phyloP scores from a whole-genome alignment of 2,113 vertebrate genomes.

The Perca schrenkii region DNA sequence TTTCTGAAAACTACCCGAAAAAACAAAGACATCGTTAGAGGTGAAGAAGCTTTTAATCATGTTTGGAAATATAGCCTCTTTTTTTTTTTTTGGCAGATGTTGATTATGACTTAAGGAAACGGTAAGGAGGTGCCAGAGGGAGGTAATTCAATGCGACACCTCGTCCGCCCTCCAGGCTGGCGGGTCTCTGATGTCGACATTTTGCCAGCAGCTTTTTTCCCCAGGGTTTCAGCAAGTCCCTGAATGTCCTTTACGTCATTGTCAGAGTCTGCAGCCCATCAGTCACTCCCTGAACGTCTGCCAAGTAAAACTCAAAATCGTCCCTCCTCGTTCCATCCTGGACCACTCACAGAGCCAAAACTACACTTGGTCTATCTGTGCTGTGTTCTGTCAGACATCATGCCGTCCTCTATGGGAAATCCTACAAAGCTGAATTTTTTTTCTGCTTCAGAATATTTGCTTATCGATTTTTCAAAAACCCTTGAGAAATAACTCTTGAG shows the following conservation, averaged over 20 bases:
- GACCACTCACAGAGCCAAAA: conserved; percentile 35
- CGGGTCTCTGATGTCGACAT: conserved; percentile 38
- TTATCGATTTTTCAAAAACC: conserved; percentile 45
- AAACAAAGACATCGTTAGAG: background rate
- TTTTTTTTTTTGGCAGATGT: conserved; percentile 43
- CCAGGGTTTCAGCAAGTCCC: conserved; percentile 35
- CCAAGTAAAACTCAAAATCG: conserved; percentile 56
- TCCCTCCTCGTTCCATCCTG: conserved; percentile 44
- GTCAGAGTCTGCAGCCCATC: conserved; percentile 59
- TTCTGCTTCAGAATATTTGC: conserved; percentile 1
- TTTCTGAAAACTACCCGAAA: background rate
- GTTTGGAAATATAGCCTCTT: conserved; percentile 35
- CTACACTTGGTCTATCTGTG: conserved; percentile 11
- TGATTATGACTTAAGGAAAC: conserved; percentile 42
- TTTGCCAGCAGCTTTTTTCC: conserved; percentile 35
- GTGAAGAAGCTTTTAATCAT: conserved; percentile 44
- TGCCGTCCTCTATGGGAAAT: background rate
- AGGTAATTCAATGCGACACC: conserved; percentile 54
- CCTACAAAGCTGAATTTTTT: conserved; percentile 13
- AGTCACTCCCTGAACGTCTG: conserved; percentile 55
- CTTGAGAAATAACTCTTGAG: conserved; percentile 5
- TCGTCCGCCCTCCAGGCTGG: conserved; percentile 43
- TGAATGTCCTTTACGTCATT: conserved; percentile 66
- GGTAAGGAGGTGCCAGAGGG: conserved; percentile 28
- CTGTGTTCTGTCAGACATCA: conserved; percentile 39